Evolutionary conservation across 1,140 invertebrate genomes (phyloP), one percentile per base, ranked within the genome.

Genomic region (Nasonia vitripennis): DNA sequence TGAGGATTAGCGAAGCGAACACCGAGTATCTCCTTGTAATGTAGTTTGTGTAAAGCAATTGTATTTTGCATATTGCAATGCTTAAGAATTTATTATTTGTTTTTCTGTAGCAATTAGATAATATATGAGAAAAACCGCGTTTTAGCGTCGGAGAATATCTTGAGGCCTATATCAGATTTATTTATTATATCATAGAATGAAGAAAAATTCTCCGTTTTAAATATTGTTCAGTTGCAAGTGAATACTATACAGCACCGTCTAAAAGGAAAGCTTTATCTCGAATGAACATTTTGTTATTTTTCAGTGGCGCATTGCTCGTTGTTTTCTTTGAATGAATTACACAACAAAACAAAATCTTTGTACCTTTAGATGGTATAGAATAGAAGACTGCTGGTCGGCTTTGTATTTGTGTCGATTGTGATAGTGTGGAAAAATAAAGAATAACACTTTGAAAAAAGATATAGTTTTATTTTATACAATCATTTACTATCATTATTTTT

Each of bases 341-440:
- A 51, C 79, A 81, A 27, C 17, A n/a, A 55, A 55, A 70, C 71
- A 85, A 81, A 70, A 80, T 75, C 48, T 85, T 85, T 73, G 62
- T 83, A 86, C 80, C 34, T 62, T 74, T 79, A 84, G 71, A 37
- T 80, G 82, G 70, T 81, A 81, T 84, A 88, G 86, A 84, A 83
- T 88, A 87, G 87, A 88, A 88, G 86, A 88, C 87, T 87, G 87
- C 84, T 87, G 81, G 82, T 86, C 71, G 85, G 86, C 83, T 86
- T 77, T 85, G 78, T 84, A 87, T 85, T 83, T 79, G 75, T 84
- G 84, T 83, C 81, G 81, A 88, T 83, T 88, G 87, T 87, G 87
- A 88, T 88, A 88, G 87, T 77, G 74, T 83, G 82, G 48, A 86
- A 75, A 87, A 87, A 74, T 84, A 78, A 88, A 83, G 2, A 84